Base-by-base conservation (phyloP, 2,797 vertebrate genomes). In the Delichon dasypus region DNA sequence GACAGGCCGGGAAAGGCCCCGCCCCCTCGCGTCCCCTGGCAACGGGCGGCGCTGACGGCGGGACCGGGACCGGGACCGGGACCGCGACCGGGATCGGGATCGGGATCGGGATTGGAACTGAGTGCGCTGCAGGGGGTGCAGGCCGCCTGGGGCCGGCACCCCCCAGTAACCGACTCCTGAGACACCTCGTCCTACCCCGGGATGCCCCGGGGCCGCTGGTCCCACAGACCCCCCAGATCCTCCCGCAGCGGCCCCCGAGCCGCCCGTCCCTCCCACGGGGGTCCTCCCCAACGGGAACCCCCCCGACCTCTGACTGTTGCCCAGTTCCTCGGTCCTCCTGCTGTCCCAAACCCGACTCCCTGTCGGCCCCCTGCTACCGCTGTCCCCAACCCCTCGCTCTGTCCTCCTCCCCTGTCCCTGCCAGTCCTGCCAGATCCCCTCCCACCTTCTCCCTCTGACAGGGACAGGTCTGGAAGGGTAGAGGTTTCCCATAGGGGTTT, bases 61-160 rank as follows among this genome's bases (percentile, higher is more conserved):
- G n/a, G 22, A 38, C 4, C n/a, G 9, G 34, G 21, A 44, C 0
- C 38, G 13, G 71, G 60, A 71, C 0, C 8, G 7, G 44, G 21
- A 47, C 0, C 16, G 5, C 27, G 19, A 57, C 0, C 17, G 30
- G 8, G 23, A 14, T 0, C 10, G 26, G 11, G 12, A 29, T 0
- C 30, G 45, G 27, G 38, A 30, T 0, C 12, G 8, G 14, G 38
- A 38, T 7, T 4, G 12, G 13, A 8, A 6, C 22, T 5, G 17
- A 8, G 65, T 12, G 29, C 45, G 36, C 42, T 47, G 51, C 30
- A 13, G 60, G 16, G 18, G 2, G 19, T 11, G 48, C 25, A 21
- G 38, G 45, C 16, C 10, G 18, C 26, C 19, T 8, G 57, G 34
- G 29, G 20, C 11, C 32, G 5, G 13, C 19, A 22, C 7, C 8